Evolutionary conservation across 2,113 vertebrate genomes (phyloP).

Genomic region (Petaurus breviceps): DNA sequence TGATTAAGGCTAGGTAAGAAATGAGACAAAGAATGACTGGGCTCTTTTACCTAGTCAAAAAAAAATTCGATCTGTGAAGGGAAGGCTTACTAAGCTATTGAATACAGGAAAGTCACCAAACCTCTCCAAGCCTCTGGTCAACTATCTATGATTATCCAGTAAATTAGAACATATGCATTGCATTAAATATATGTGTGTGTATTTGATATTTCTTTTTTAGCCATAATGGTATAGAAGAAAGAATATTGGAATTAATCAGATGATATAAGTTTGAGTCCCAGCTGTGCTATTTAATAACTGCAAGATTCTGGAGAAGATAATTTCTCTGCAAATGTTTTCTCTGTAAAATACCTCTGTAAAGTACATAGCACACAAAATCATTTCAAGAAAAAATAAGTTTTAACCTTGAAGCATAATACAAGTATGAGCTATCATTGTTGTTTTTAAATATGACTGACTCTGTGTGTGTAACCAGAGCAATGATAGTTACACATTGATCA

Average conservation of each 20-base stretch:
- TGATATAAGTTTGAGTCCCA: neutral
- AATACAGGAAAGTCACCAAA: neutral
- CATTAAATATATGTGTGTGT: neutral
- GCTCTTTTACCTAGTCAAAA: too few relatives aligned
- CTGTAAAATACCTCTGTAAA: neutral
- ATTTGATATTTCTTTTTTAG: neutral
- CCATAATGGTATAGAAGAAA: neutral
- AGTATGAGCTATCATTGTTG: too few relatives aligned
- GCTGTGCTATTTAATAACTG: neutral
- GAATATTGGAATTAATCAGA: neutral
- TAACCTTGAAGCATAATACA: too few relatives aligned
- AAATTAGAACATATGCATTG: neutral
- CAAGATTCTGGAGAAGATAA: neutral
- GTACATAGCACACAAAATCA: too few relatives aligned
- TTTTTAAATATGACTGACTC: too few relatives aligned
- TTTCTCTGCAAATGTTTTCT: neutral
- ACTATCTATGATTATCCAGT: neutral
- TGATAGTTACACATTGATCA: too few relatives aligned
- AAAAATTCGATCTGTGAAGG: too few relatives aligned
- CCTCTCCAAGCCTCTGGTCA: neutral
- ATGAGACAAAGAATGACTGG: too few relatives aligned
- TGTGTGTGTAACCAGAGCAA: too few relatives aligned
- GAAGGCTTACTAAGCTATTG: neutral
- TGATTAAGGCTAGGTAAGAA: too few relatives aligned
- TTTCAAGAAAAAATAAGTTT: too few relatives aligned